Evolutionary conservation across 2,888 invertebrate species (phyloP), one percentile per base, ranked within the genome.

Genomic region (Falcaria lacertinaria): DNA sequence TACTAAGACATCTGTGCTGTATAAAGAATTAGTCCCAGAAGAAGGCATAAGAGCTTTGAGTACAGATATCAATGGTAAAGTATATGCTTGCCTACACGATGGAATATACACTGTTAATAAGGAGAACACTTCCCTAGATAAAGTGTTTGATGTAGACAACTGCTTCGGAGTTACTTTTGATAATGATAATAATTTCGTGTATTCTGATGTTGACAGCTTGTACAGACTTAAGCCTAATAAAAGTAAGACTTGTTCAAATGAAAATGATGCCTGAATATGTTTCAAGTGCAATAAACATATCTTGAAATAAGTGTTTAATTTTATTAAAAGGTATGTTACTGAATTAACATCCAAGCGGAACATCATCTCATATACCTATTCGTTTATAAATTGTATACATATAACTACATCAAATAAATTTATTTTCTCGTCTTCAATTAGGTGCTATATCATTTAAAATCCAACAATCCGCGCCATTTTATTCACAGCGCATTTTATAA

Each of bases 161-260:
- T 71, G 68, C 0, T 85, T 80, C 45, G 85, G 86, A 4, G 43
- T 82, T 13, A 70, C 82, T 0, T 86, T 86, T 56, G 86, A 86
- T 52, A 72, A 60, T 39, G 64, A 72, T 16, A 80, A 85, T 51
- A 74, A 82, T 52, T 64, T 85, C 4, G 61, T 87, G 14, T 86
- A 82, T 40, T 59, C 81, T 2, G 74, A 85, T 52, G 66, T 62
- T 0, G 62, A 42, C 3, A 69, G 55, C 11, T 37, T 84, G 19
- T 49, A 73, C 0, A 56, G 69, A 50, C 49, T 76, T 4, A 70
- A 64, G 45, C 57, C 62, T 19, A 72, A 60, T 45, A 51, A 44
- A 33, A 43, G 50, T 33, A 71, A 62, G 42, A 50, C 42, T 6
- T 19, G 19, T 19, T 19, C 3, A 19, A 19, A 3, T 19, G 19